Conservation (phyloP, 23 tunicate species). For the Phallusia fumigata region DNA sequence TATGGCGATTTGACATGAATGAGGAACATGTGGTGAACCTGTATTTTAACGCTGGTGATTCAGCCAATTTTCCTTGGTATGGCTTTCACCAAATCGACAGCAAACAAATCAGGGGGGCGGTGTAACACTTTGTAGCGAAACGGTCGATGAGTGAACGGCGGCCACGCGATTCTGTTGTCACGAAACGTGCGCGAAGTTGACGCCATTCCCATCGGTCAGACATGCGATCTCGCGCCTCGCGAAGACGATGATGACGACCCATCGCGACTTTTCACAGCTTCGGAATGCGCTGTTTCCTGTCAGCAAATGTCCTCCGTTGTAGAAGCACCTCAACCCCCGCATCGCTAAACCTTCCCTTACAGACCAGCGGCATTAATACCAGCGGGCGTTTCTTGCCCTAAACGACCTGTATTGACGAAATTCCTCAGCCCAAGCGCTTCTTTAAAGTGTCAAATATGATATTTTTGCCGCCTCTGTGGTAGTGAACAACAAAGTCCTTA, state of each 20-base stretch:
- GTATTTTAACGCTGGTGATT: neutral
- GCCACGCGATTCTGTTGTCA: slow-evolving; percentile 10
- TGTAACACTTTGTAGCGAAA: neutral
- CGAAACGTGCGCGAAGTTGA: neutral
- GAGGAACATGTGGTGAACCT: too few relatives aligned
- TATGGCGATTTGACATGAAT: too few relatives aligned
- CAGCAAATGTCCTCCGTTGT: neutral
- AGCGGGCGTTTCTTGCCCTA: neutral
- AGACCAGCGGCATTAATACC: neutral
- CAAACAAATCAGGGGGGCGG: neutral
- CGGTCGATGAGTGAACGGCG: too few relatives aligned
- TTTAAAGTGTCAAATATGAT: neutral
- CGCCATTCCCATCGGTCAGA: slow-evolving; percentile 4
- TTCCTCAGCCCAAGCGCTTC: too few relatives aligned
- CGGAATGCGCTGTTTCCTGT: slow-evolving; percentile 9
- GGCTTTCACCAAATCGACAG: neutral
- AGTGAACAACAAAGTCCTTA: slow-evolving; percentile 7
- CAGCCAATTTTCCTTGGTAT: neutral
- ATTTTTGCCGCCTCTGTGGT: neutral
- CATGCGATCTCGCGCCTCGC: neutral
- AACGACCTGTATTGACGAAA: too few relatives aligned
- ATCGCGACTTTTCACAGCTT: neutral
- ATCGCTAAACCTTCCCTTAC: neutral
- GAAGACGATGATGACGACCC: slow-evolving; percentile 6
- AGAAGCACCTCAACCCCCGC: neutral